Evolutionary conservation across 2,888 invertebrate genomes (phyloP).

Genomic region (Cheilosia pagana): DNA sequence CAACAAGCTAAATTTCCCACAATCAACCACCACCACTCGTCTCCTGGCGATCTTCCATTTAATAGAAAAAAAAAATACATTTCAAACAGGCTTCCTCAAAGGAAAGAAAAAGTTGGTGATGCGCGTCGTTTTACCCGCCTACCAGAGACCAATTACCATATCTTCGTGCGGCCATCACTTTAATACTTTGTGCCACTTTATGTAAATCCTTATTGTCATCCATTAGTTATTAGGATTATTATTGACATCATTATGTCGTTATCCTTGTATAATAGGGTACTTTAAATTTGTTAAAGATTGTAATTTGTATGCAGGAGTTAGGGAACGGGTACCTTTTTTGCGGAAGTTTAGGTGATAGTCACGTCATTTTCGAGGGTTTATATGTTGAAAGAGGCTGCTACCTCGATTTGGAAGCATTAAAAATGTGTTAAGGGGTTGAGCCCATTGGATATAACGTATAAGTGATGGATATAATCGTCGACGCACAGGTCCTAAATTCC

Average conservation of each 20-base stretch:
- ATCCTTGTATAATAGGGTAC: conserved; percentile 74
- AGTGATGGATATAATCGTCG: too few relatives aligned
- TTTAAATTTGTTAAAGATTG: conserved; percentile 73
- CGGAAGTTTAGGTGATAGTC: too few relatives aligned
- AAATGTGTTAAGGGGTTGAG: too few relatives aligned
- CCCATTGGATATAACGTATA: too few relatives aligned
- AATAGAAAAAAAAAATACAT: background rate
- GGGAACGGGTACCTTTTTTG: too few relatives aligned
- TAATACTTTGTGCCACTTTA: conserved; percentile 67
- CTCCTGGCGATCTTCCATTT: background rate
- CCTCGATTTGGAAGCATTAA: too few relatives aligned
- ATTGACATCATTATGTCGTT: conserved; percentile 73
- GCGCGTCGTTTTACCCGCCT: background rate
- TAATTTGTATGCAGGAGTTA: too few relatives aligned
- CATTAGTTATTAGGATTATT: conserved; percentile 75
- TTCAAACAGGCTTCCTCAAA: background rate
- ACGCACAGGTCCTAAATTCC: too few relatives aligned
- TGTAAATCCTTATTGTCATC: conserved; percentile 74
- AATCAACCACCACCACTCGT: too few relatives aligned
- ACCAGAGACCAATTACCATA: conserved; percentile 62
- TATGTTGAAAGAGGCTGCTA: too few relatives aligned
- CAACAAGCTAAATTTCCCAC: too few relatives aligned
- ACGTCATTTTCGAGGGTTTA: too few relatives aligned
- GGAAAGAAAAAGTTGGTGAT: background rate
- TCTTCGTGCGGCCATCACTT: conserved; percentile 70